These are phyloP conservation scores for Catocala sponsa DNA, from an alignment of 2,888 invertebrate species.

Conservation along the genomic window DNA sequence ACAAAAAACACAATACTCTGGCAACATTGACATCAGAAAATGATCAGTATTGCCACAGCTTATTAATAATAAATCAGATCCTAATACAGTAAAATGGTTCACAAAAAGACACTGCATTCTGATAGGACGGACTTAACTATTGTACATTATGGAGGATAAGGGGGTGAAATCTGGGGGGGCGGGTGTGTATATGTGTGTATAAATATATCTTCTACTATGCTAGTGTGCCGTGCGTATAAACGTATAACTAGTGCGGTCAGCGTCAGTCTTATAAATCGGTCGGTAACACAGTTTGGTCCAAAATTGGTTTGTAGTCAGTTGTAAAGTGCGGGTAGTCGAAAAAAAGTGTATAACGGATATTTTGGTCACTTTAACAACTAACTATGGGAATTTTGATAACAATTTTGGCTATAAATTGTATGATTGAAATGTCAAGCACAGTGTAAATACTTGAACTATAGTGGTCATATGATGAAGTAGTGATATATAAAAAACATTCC, in stretches of 20 bases:
- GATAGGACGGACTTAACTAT: slow-evolving; percentile 68
- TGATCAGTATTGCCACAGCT: slow-evolving; percentile 7
- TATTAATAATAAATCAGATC: background rate
- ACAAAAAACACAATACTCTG: slow-evolving; percentile 3
- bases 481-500: too few species aligned
- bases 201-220: slow-evolving; percentile 79
- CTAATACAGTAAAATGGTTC: slow-evolving; percentile 12
- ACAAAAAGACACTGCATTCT: slow-evolving; percentile 68
- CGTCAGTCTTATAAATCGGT: slow-evolving; percentile 78
- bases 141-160: slow-evolving; percentile 83
- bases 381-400: background rate
- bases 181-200: slow-evolving; percentile 73
- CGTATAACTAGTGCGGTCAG: slow-evolving; percentile 58
- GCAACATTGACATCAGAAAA: slow-evolving; percentile 6
- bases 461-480: too few species aligned
- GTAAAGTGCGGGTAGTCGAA: slow-evolving; percentile 6
- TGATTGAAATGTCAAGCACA: background rate
- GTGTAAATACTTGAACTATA: too few species aligned
- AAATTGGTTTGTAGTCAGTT: slow-evolving; percentile 24
- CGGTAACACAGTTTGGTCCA: slow-evolving; percentile 23
- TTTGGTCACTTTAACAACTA: slow-evolving; percentile 3
- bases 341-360: slow-evolving; percentile 3
- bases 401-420: background rate
- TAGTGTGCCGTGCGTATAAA: slow-evolving; percentile 68
- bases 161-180: slow-evolving; percentile 59